These are phyloP conservation scores for Otus scops DNA, from an alignment of 2,797 vertebrate species.

Conservation along the genomic window DNA sequence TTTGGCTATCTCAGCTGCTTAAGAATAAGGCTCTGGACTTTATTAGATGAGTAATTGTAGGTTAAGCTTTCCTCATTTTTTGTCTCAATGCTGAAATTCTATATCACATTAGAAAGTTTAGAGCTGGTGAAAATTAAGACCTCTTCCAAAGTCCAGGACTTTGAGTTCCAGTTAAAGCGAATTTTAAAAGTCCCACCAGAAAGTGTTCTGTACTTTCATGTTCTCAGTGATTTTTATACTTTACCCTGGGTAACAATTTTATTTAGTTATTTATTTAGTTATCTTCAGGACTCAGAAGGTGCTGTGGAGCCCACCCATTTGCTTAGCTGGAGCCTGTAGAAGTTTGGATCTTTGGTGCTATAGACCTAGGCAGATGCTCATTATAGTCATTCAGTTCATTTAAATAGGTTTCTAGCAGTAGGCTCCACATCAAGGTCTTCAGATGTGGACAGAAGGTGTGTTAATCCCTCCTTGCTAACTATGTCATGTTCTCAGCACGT, in stretches of 20 bases:
- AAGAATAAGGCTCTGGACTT: background rate
- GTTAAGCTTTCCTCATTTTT: background rate
- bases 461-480: background rate
- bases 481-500: background rate
- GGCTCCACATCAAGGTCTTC: background rate
- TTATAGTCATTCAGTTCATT: background rate
- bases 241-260: background rate
- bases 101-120: background rate
- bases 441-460: background rate
- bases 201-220: background rate
- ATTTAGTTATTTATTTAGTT: background rate
- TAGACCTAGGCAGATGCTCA: background rate
- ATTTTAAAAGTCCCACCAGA: background rate
- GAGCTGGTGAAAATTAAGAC: background rate
- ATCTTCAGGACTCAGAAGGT: background rate
- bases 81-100: background rate
- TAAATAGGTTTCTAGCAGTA: background rate
- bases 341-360: background rate
- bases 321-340: background rate
- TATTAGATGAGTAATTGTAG: constrained; percentile 23
- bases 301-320: background rate
- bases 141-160: background rate
- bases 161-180: background rate
- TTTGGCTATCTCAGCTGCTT: background rate
- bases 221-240: background rate